Evolutionary conservation across 2,888 invertebrate genomes (phyloP).

Genomic region (Leucozona laternaria): DNA sequence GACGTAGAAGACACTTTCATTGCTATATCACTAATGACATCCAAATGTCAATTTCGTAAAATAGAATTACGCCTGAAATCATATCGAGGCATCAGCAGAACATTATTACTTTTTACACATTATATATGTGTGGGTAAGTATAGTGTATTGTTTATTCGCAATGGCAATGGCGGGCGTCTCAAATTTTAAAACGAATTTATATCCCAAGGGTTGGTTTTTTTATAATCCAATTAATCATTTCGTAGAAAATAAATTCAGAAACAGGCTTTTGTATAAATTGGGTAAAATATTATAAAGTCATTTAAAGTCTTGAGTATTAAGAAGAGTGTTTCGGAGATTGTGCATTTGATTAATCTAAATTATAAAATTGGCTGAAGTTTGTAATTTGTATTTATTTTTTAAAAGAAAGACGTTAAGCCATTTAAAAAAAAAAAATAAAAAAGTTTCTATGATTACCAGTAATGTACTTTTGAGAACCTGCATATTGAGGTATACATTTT

Average conservation of each 20-base stretch:
- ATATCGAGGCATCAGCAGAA: not conserved
- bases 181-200: constrained; percentile 17
- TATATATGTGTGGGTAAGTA: not conserved
- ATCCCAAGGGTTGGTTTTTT: not conserved
- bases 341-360: not conserved
- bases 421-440: no score
- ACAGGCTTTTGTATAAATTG: not conserved
- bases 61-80: constrained; percentile 19
- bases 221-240: constrained; percentile 12
- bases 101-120: constrained; percentile 19
- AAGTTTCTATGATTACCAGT: no score
- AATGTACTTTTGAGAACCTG: no score
- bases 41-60: constrained; percentile 28
- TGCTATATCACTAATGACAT: constrained; percentile 21
- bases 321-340: not conserved
- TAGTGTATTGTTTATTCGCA: not conserved
- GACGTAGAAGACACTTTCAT: constrained; percentile 11
- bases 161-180: not conserved
- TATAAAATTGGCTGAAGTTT: no score
- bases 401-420: no score
- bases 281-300: not conserved
- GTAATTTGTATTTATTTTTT: no score
- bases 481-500: no score
- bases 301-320: not conserved
- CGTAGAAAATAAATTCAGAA: not conserved